Conservation (phyloP, 2,888 invertebrate genomes). For the Neoascia interrupta region DNA sequence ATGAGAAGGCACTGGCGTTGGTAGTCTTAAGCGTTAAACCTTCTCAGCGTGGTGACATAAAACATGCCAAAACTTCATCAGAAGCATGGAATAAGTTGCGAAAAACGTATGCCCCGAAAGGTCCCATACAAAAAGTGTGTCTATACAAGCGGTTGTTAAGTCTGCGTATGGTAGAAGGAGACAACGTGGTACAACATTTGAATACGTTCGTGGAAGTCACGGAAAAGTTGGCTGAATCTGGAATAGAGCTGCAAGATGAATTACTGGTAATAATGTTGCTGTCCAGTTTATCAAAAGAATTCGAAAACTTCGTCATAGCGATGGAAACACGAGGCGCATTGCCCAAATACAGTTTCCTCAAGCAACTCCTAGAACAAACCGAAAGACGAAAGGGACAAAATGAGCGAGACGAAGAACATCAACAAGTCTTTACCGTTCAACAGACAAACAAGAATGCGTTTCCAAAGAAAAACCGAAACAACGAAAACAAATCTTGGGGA, state of each 20-base stretch:
- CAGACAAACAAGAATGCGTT: slow-evolving; percentile 6
- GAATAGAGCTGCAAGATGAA: slow-evolving; percentile 20
- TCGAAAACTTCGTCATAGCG: slow-evolving; percentile 45
- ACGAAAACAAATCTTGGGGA: slow-evolving; percentile 14
- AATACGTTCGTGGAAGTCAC: slow-evolving; percentile 23
- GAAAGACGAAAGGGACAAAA: slow-evolving; percentile 29
- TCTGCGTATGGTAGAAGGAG: slow-evolving; percentile 33
- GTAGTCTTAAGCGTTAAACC: slow-evolving; percentile 39
- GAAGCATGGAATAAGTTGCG: slow-evolving; percentile 44
- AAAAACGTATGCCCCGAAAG: slow-evolving; percentile 46
- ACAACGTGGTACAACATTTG: slow-evolving; percentile 11
- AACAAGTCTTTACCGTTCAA: slow-evolving; percentile 32
- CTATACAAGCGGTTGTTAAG: slow-evolving; percentile 46
- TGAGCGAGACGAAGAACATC: neutral
- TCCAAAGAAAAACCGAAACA: slow-evolving; percentile 2
- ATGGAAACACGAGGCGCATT: slow-evolving; percentile 38
- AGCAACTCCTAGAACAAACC: slow-evolving; percentile 2
- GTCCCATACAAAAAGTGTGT: slow-evolving; percentile 38
- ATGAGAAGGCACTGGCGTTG: slow-evolving; percentile 22
- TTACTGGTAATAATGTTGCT: slow-evolving; percentile 33
- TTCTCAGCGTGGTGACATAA: slow-evolving; percentile 26
- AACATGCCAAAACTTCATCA: slow-evolving; percentile 20
- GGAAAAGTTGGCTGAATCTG: slow-evolving; percentile 27
- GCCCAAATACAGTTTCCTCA: slow-evolving; percentile 9
- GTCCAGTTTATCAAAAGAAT: slow-evolving; percentile 41